These are phyloP conservation scores for Xylocopa sonorina DNA, from an alignment of 1,140 invertebrate genomes.

Conservation along the genomic window DNA sequence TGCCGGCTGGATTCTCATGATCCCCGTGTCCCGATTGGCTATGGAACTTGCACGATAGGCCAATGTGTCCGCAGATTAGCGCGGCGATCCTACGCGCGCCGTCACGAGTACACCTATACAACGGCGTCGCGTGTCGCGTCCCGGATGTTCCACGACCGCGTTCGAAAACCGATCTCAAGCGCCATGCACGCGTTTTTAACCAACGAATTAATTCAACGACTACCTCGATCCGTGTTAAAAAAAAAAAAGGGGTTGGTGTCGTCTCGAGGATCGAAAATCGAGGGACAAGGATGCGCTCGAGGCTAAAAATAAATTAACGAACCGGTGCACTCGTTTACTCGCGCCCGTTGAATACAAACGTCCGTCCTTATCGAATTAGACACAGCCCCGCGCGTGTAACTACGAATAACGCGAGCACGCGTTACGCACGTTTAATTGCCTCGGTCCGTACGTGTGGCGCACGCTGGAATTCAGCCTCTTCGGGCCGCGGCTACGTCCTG, in stretches of 20 bases:
- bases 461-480: constrained; percentile 24
- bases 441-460: constrained; percentile 53
- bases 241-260: too few species aligned
- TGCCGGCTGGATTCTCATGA: constrained; percentile 41
- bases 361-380: constrained; percentile 9
- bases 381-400: constrained; percentile 9
- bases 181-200: too few species aligned
- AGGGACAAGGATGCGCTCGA: constrained; percentile 2
- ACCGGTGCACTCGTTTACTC: not conserved
- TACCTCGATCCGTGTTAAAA: too few species aligned
- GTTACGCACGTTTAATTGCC: constrained; percentile 69
- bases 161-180: not conserved
- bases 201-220: too few species aligned
- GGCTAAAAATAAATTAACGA: not conserved
- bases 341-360: not conserved
- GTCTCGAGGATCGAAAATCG: not conserved
- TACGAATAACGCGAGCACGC: constrained; percentile 64
- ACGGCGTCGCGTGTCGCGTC: constrained; percentile 30
- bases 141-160: constrained; percentile 39
- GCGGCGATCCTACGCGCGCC: not conserved
- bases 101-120: not conserved
- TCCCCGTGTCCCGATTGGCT: constrained; percentile 41
- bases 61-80: constrained; percentile 48
- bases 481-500: not conserved
- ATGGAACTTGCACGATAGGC: constrained; percentile 34